Conservation (phyloP, 2,888 invertebrate species). For the Trichopoda pennipes region DNA sequence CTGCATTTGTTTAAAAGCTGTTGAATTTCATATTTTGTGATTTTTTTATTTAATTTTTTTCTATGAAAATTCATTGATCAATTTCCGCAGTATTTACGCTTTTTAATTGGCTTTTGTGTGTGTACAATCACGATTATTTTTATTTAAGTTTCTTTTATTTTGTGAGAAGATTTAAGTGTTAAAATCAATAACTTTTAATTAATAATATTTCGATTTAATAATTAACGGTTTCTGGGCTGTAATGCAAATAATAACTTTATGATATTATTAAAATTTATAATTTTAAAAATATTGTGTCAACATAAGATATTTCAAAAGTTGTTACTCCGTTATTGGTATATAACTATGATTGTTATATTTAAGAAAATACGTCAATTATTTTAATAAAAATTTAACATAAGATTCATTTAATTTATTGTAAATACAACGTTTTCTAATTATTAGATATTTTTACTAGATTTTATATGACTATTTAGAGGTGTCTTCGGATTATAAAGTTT, state of each 20-base stretch:
- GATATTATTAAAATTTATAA: not conserved
- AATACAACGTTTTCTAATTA: too few relatives aligned
- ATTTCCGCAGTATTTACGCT: constrained; percentile 62
- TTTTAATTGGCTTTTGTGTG: constrained; percentile 54
- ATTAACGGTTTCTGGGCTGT: not conserved
- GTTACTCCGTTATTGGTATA: too few relatives aligned
- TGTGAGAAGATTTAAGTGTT: constrained; percentile 26
- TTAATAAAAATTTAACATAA: too few relatives aligned
- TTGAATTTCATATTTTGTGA: constrained; percentile 3
- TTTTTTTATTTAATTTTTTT: constrained; percentile 28
- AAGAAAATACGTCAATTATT: too few relatives aligned
- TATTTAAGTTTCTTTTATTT: constrained; percentile 15
- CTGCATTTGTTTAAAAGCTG: constrained; percentile 45
- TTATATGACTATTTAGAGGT: too few relatives aligned
- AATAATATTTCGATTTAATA: constrained; percentile 5
- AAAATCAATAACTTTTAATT: constrained; percentile 57
- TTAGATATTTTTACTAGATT: too few relatives aligned
- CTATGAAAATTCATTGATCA: constrained; percentile 39
- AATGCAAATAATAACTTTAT: not conserved
- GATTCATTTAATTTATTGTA: too few relatives aligned
- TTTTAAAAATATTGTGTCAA: too few relatives aligned
- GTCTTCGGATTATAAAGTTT: too few relatives aligned
- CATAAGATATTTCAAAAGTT: too few relatives aligned
- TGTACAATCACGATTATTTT: constrained; percentile 28
- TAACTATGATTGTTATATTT: too few relatives aligned